Conservation (phyloP, 2,888 invertebrate species). For the Thera obeliscata region DNA sequence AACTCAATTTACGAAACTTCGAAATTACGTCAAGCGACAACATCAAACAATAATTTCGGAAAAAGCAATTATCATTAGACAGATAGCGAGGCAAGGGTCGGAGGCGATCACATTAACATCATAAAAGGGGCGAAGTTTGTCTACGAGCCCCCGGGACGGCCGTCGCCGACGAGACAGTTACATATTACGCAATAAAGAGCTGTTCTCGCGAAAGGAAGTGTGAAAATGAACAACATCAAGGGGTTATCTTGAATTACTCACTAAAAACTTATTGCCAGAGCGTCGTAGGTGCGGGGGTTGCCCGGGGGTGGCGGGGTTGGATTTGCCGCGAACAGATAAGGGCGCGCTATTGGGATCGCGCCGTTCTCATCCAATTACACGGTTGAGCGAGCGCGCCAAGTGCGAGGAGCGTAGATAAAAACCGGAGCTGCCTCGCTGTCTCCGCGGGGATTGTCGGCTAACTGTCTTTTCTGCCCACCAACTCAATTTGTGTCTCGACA, state of each 20-base stretch:
- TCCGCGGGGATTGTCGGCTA: conserved; percentile 82
- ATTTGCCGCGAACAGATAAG: conserved; percentile 84
- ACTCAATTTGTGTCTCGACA: conserved; percentile 56
- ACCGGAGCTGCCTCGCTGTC: conserved; percentile 75
- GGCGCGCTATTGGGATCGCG: conserved; percentile 84
- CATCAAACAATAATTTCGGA: conserved; percentile 83
- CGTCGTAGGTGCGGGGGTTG: conserved; percentile 54
- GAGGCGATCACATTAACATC: conserved; percentile 82
- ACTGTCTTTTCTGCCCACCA: conserved; percentile 62
- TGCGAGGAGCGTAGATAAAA: conserved; percentile 80
- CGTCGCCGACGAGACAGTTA: conserved; percentile 81
- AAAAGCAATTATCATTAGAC: conserved; percentile 83
- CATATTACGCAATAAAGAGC: conserved; percentile 85
- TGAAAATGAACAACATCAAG: conserved; percentile 85
- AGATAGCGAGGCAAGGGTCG: conserved; percentile 79
- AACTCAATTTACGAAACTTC: conserved; percentile 65
- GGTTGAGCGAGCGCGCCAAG: conserved; percentile 80
- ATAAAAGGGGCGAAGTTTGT: conserved; percentile 81
- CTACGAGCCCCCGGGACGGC: conserved; percentile 76
- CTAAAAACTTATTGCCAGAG: conserved; percentile 82
- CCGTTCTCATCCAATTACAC: conserved; percentile 85
- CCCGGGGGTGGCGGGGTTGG: conserved; percentile 61
- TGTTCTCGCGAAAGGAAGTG: conserved; percentile 85
- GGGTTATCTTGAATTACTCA: conserved; percentile 85
- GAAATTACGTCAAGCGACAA: conserved; percentile 71